phyloP scores from a whole-genome alignment of 2,888 invertebrate genomes.

The Mythimna ferrago region DNA sequence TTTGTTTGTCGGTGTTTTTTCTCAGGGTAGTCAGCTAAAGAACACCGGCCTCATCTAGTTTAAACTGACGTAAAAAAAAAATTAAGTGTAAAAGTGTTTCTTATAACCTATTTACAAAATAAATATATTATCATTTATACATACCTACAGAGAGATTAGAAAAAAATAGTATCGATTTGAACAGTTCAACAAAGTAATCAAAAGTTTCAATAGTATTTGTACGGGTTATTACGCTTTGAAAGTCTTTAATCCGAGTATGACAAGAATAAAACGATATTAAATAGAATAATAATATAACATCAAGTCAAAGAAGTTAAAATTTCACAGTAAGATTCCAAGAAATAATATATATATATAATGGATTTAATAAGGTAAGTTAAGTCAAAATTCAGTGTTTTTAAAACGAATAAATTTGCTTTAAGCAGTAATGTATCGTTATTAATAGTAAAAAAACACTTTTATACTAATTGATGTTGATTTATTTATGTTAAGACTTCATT shows the following conservation, averaged over 20 bases:
- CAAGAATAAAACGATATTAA: too few species aligned
- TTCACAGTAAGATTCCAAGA: background rate
- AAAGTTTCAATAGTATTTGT: background rate
- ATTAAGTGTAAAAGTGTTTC: too few species aligned
- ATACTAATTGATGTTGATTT: background rate
- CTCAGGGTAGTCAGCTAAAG: too few species aligned
- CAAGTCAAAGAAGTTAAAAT: background rate
- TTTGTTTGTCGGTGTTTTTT: too few species aligned
- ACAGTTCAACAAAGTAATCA: background rate
- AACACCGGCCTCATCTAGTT: too few species aligned
- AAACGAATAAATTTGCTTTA: background rate
- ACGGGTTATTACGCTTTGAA: too few species aligned
- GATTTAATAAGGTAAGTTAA: too few species aligned
- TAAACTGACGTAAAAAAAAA: too few species aligned
- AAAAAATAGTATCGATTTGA: background rate
- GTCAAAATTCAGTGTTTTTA: background rate
- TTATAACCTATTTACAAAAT: too few species aligned
- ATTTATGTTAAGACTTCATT: background rate
- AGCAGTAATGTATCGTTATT: background rate
- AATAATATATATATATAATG: background rate
- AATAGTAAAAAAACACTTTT: background rate
- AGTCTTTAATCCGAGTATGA: too few species aligned
- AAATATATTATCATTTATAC: too few species aligned
- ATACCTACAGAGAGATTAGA: background rate
- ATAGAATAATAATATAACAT: too few species aligned